Percentiles rank a stretch among this genome's conserved stretches.
These are phyloP conservation scores for Gymnogyps californianus DNA, from an alignment of 2,113 vertebrate genomes.

Conservation along the genomic window DNA sequence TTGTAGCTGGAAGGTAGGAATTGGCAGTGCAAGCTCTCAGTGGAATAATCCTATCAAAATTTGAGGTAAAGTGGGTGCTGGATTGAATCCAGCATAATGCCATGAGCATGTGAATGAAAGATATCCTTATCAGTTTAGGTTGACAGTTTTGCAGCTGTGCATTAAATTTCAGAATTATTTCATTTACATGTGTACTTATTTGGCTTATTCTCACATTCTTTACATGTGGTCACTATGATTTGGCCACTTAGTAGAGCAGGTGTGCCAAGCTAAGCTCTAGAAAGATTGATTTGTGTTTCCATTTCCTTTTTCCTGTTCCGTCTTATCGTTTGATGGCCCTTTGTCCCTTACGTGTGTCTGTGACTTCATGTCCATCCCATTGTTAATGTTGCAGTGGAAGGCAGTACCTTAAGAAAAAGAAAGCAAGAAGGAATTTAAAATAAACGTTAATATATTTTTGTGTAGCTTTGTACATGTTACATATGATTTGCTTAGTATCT, in stretches of 20 bases:
- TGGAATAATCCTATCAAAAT: neutral
- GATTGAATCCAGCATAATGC: neutral
- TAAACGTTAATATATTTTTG: neutral
- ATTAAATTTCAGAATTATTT: neutral
- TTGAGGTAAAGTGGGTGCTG: neutral
- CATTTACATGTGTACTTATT: neutral
- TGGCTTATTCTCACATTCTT: neutral
- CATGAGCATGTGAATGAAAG: neutral
- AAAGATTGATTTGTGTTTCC: neutral
- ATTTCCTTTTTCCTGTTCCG: slow-evolving; percentile 9
- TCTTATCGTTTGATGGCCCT: neutral
- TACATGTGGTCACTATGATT: neutral
- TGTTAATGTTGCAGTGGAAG: neutral
- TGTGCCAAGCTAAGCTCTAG: neutral
- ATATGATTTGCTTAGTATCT: neutral
- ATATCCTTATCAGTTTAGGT: neutral
- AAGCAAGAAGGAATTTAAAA: neutral
- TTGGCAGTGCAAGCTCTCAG: neutral
- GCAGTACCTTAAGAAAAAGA: neutral
- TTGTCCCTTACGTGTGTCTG: neutral
- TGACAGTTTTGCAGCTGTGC: neutral
- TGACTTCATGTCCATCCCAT: slow-evolving; percentile 61
- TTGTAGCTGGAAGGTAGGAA: neutral
- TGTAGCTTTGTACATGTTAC: neutral
- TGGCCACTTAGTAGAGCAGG: neutral